These are phyloP conservation scores for Onychomys torridus DNA, from an alignment of 2,797 vertebrate species.

Conservation along the genomic window DNA sequence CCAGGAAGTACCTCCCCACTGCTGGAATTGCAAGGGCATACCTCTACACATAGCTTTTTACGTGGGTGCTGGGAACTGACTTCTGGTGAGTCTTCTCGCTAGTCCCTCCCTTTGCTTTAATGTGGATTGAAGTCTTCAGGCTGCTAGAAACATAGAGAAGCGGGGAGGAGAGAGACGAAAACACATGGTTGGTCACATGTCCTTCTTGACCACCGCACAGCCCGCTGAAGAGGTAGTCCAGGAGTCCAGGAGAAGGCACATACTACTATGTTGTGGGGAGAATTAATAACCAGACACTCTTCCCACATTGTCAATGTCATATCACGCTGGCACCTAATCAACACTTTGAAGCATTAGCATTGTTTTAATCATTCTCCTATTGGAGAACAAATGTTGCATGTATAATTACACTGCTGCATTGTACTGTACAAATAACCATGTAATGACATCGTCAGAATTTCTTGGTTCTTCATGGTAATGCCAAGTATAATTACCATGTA, in stretches of 20 bases:
- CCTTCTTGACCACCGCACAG: conserved; percentile 17
- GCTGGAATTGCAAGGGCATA: neutral
- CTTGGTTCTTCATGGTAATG: conserved; percentile 90
- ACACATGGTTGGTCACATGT: neutral
- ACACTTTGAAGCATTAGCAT: conserved; percentile 86
- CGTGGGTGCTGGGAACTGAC: neutral
- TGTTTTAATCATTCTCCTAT: conserved; percentile 88
- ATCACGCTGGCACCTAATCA: conserved; percentile 86
- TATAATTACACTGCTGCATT: conserved; percentile 90
- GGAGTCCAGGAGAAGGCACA: conserved; percentile 14
- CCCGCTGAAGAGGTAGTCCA: neutral
- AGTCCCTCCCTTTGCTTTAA: neutral
- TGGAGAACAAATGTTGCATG: conserved; percentile 88
- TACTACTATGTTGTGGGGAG: conserved; percentile 38
- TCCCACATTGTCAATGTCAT: conserved; percentile 78
- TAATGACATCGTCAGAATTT: conserved; percentile 90
- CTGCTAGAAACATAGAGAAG: neutral
- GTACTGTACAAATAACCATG: conserved; percentile 90
- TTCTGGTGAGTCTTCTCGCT: neutral
- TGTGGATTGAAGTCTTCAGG: too few species aligned
- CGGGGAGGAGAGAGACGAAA: neutral
- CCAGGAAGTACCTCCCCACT: neutral
- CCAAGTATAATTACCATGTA: conserved; percentile 90
- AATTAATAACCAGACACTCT: conserved; percentile 66
- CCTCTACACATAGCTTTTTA: neutral